These are phyloP conservation scores for Clostera curtula DNA, from an alignment of 2,888 invertebrate species.

Conservation along the genomic window DNA sequence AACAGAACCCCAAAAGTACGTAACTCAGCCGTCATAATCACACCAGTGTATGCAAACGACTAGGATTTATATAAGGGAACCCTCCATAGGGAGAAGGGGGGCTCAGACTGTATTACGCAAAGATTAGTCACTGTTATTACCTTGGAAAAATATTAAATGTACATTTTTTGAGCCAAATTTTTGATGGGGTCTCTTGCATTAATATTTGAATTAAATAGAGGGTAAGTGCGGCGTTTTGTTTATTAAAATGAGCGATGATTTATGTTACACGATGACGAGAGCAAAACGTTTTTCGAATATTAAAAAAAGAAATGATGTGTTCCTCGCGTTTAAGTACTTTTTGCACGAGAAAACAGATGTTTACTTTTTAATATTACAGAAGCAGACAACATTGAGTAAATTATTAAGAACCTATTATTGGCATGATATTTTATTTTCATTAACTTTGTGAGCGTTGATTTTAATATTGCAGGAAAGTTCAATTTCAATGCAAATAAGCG, in stretches of 20 bases:
- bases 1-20: no score
- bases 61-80: conserved; percentile 20
- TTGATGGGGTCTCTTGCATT: not conserved
- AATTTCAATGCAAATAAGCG: no score
- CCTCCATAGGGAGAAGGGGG: conserved; percentile 8
- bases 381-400: no score
- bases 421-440: no score
- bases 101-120: conserved; percentile 28
- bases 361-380: no score
- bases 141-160: conserved; percentile 18
- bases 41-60: conserved; percentile 31
- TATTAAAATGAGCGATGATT: conserved; percentile 1
- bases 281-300: no score
- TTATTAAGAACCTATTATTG: no score
- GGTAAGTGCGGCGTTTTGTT: not conserved
- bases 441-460: no score
- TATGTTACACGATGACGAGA: not conserved
- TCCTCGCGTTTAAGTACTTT: no score
- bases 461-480: no score
- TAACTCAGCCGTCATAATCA: conserved; percentile 22
- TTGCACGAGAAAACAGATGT: no score
- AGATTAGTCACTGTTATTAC: conserved; percentile 31
- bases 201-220: conserved; percentile 1
- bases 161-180: conserved; percentile 12
- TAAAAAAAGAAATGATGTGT: no score